A percentile compares a stretch with the other conserved stretches of the same genome.
phyloP scores from a whole-genome alignment of 2,797 vertebrate species.

The Cryptoprocta ferox region DNA sequence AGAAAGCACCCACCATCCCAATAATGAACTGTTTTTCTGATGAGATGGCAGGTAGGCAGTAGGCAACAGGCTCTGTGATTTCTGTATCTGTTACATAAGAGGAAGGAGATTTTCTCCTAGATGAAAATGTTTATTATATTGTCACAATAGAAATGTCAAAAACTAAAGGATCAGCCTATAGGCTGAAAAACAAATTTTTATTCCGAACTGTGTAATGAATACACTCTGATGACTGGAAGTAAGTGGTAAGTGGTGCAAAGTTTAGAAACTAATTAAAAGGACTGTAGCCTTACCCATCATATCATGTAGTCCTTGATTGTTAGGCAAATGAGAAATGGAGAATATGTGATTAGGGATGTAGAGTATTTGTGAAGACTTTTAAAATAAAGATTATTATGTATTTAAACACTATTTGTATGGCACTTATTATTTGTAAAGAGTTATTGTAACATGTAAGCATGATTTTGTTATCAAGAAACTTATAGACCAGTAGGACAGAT shows the following conservation, averaged over 20 bases:
- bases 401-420: background rate
- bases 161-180: background rate
- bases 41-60: background rate
- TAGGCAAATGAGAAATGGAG: background rate
- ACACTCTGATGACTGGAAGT: background rate
- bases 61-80: background rate
- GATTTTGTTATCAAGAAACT: conserved; percentile 17
- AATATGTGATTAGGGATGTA: background rate
- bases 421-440: background rate
- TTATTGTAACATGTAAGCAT: background rate
- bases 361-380: background rate
- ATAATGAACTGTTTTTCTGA: background rate
- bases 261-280: background rate
- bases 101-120: conserved; percentile 15
- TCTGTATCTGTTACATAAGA: background rate
- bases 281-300: background rate
- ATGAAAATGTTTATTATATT: conserved; percentile 30
- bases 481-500: background rate
- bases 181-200: conserved; percentile 20
- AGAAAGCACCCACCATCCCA: background rate
- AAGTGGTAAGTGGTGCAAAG: background rate
- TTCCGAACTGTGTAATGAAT: background rate
- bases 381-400: background rate
- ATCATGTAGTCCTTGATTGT: background rate
- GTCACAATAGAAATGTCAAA: conserved; percentile 19